A percentile compares a stretch with the other conserved stretches of the same genome.
phyloP scores from a whole-genome alignment of 2,888 invertebrate species.

The Fragum sueziense region DNA sequence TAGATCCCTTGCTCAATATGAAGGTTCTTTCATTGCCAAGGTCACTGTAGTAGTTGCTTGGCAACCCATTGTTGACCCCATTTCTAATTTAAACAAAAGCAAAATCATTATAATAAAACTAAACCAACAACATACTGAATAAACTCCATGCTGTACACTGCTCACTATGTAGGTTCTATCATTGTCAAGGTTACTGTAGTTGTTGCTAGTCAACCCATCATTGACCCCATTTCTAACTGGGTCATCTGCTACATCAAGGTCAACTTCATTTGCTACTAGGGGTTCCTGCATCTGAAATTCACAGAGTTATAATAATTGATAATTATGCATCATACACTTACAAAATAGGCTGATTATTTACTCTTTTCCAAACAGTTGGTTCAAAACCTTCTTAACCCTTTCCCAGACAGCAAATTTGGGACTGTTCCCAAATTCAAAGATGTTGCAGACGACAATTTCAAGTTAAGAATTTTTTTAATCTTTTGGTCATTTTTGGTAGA shows the following conservation, averaged over 20 bases:
- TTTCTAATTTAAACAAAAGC: background rate
- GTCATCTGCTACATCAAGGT: background rate
- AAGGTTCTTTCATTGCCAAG: constrained; percentile 1
- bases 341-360: too few species aligned
- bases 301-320: background rate
- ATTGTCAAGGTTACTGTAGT: background rate
- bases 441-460: too few species aligned
- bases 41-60: constrained; percentile 5
- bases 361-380: too few species aligned
- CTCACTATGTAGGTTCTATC: constrained; percentile 39
- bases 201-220: background rate
- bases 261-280: constrained; percentile 40
- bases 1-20: constrained; percentile 54
- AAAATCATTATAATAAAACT: background rate
- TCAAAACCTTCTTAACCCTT: too few species aligned
- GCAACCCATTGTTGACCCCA: background rate
- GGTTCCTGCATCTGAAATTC: constrained; percentile 43
- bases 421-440: too few species aligned
- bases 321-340: background rate
- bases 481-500: too few species aligned
- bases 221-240: background rate
- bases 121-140: constrained; percentile 32
- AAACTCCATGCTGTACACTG: constrained; percentile 49
- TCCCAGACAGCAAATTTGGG: too few species aligned
- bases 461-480: too few species aligned